Conservation (phyloP, 92 coral and sea anemone species). For the Virgularia gustaviana region DNA sequence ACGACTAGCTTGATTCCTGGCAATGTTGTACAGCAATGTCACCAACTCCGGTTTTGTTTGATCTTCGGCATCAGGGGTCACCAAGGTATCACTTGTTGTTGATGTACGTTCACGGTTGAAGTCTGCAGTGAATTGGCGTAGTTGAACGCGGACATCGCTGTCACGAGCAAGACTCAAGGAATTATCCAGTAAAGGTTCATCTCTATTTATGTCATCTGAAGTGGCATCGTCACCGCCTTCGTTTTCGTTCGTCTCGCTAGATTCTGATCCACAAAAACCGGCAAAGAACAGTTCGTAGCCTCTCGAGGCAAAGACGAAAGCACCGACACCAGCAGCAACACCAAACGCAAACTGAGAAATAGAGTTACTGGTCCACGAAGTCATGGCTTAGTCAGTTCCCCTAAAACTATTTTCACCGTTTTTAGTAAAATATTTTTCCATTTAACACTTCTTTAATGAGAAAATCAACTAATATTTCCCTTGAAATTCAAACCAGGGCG, state of each 20-base stretch:
- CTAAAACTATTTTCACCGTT: slow-evolving; percentile 14
- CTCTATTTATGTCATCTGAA: no score
- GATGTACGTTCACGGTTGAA: slow-evolving; percentile 10
- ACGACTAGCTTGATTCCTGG: slow-evolving; percentile 86
- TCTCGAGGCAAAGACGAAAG: slow-evolving; percentile 61
- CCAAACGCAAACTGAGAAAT: slow-evolving; percentile 79
- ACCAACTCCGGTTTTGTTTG: slow-evolving; percentile 54
- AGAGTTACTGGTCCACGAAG: slow-evolving; percentile 45
- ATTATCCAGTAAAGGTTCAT: background rate
- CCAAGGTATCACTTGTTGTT: slow-evolving; percentile 25
- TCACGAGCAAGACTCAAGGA: background rate
- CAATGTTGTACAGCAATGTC: slow-evolving; percentile 73
- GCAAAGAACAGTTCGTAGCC: slow-evolving; percentile 49
- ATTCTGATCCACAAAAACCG: background rate
- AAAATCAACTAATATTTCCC: no score
- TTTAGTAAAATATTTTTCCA: background rate
- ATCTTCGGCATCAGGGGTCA: slow-evolving; percentile 46
- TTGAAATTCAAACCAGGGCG: no score
- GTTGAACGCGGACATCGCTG: background rate
- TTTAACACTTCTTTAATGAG: no score
- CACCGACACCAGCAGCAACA: slow-evolving; percentile 88
- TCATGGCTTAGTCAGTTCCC: slow-evolving; percentile 20
- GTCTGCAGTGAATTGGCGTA: background rate
- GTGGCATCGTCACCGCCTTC: background rate
- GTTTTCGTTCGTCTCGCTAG: background rate